Evolutionary conservation across 2,797 vertebrate species (phyloP).

Genomic region (Aselliscus stoliczkanus): DNA sequence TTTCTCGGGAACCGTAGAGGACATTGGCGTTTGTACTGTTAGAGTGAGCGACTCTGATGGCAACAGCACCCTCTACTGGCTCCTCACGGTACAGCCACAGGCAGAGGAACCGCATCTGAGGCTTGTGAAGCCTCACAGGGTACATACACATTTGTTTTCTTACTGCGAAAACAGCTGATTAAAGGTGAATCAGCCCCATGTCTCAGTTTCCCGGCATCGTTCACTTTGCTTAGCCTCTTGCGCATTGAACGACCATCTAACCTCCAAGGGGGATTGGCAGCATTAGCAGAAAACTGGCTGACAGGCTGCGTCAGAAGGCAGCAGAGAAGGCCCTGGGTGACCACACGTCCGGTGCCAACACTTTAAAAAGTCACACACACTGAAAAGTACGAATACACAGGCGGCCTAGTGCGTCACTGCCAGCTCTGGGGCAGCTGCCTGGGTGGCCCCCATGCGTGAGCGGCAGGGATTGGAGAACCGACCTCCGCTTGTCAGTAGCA

Average conservation of each 20-base stretch:
- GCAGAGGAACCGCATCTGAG: not conserved
- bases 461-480: no score
- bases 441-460: rapidly evolving
- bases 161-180: not conserved
- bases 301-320: no score
- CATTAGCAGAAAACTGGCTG: not conserved
- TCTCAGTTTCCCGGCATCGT: not conserved
- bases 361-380: not conserved
- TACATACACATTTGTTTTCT: not conserved
- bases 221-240: not conserved
- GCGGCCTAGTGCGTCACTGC: not conserved
- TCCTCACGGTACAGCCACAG: rapidly evolving
- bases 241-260: not conserved
- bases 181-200: not conserved
- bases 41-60: conserved; percentile 33
- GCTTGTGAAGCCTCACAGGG: not conserved
- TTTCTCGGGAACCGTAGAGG: not conserved
- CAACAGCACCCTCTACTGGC: conserved; percentile 75
- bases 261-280: not conserved
- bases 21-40: not conserved
- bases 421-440: not conserved
- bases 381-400: not conserved
- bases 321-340: not conserved
- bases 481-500: not conserved
- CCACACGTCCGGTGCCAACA: not conserved